These are phyloP conservation scores for Chromoteleia sp. DNA, from an alignment of 2,888 invertebrate species.

Conservation along the genomic window DNA sequence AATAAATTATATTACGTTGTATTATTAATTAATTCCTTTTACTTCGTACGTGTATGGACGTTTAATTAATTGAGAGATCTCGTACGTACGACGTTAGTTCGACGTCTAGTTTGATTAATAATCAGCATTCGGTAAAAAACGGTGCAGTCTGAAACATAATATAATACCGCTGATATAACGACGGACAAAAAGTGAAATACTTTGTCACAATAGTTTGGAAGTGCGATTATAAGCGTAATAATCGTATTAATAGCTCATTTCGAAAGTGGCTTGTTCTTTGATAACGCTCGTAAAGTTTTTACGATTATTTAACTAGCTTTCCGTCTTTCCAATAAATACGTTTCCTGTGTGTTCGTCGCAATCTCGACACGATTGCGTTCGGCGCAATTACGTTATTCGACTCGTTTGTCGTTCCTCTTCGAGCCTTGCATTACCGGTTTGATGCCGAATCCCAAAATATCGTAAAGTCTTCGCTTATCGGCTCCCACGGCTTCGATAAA, in stretches of 20 bases:
- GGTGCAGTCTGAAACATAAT: no score
- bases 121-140: no score
- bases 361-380: constrained; percentile 51
- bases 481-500: constrained; percentile 38
- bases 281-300: constrained; percentile 54
- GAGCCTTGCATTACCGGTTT: constrained; percentile 53
- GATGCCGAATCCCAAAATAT: constrained; percentile 61
- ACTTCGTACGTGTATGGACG: no score
- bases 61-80: no score
- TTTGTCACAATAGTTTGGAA: constrained; percentile 15
- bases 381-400: constrained; percentile 55
- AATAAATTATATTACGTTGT: no score
- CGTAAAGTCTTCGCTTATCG: constrained; percentile 69
- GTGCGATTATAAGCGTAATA: constrained; percentile 31
- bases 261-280: constrained; percentile 28
- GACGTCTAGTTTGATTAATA: no score
- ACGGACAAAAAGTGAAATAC: constrained; percentile 2
- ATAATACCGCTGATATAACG: no score
- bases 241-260: constrained; percentile 48
- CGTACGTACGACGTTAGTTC: no score
- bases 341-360: constrained; percentile 42
- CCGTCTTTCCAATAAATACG: constrained; percentile 50
- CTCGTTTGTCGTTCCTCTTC: constrained; percentile 40
- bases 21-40: no score
- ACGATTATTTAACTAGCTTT: constrained; percentile 59